Conservation (phyloP, 2,888 invertebrate species). For the Cheilosia grossa region DNA sequence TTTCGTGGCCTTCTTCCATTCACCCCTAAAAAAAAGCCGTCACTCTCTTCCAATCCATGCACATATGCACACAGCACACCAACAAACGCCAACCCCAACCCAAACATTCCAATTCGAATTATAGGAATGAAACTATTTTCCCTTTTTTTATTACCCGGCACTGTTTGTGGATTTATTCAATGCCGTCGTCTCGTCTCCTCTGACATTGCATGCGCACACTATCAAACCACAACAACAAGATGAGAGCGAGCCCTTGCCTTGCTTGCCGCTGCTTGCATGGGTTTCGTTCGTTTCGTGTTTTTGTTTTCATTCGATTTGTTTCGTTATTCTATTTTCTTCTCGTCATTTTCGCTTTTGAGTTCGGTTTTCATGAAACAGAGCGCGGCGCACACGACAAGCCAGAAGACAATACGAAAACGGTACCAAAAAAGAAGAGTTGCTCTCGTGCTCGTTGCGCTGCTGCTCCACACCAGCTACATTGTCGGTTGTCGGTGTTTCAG, state of each 20-base stretch:
- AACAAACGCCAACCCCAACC: background rate
- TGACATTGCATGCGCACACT: conserved; percentile 72
- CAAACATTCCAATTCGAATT: conserved; percentile 24
- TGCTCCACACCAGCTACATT: conserved; percentile 5
- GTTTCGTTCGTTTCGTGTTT: conserved; percentile 27
- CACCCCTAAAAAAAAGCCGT: background rate
- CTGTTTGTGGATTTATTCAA: conserved; percentile 46
- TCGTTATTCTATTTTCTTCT: conserved; percentile 46
- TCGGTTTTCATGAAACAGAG: conserved; percentile 53
- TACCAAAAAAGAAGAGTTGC: conserved; percentile 42
- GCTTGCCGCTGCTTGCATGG: background rate
- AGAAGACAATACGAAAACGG: conserved; percentile 4
- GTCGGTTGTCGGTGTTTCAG: conserved; percentile 17
- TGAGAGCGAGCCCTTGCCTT: background rate
- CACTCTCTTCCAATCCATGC: background rate
- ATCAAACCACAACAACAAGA: background rate
- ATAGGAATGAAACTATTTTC: conserved; percentile 23
- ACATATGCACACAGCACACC: background rate
- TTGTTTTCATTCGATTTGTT: conserved; percentile 50
- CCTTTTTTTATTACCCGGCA: conserved; percentile 12
- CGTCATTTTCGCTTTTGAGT: conserved; percentile 59
- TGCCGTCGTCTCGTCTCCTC: conserved; percentile 72
- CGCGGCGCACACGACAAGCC: conserved; percentile 13
- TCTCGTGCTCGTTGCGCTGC: conserved; percentile 1
- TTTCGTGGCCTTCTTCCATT: no score